phyloP scores from a whole-genome alignment of 2,888 invertebrate genomes.

The Flabesymbios commensalis region DNA sequence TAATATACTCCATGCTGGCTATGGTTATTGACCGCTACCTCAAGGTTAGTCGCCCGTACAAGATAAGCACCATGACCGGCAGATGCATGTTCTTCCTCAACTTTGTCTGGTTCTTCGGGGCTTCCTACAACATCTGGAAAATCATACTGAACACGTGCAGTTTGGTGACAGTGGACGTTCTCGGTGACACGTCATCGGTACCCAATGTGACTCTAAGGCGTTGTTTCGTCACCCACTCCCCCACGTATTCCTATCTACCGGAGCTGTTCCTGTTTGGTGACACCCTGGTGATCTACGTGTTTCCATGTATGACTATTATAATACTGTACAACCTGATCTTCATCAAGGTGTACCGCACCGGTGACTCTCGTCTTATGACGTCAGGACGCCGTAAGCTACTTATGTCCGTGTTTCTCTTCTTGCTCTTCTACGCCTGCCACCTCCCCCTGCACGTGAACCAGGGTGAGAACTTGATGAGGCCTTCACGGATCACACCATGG shows the following conservation, averaged over 20 bases:
- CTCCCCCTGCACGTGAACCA: conserved; percentile 9
- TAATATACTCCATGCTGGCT: conserved; percentile 26
- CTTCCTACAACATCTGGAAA: conserved; percentile 53
- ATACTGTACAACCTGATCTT: conserved; percentile 7
- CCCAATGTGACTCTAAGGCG: conserved; percentile 12
- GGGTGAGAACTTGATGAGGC: not conserved
- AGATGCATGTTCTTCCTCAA: conserved; percentile 52
- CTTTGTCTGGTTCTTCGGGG: conserved; percentile 54
- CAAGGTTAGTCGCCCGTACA: conserved; percentile 3
- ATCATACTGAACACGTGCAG: conserved; percentile 19
- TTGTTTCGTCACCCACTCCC: conserved; percentile 9
- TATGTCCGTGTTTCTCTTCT: conserved; percentile 7
- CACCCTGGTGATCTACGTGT: conserved; percentile 13
- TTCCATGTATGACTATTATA: conserved; percentile 10
- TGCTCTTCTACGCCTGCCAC: conserved; percentile 19
- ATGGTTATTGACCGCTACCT: conserved; percentile 22
- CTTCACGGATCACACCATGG: not conserved
- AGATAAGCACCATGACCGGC: conserved; percentile 25
- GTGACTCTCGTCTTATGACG: not conserved
- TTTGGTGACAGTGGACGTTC: not conserved
- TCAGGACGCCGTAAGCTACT: conserved; percentile 2
- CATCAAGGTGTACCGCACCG: not conserved
- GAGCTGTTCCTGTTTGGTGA: conserved; percentile 9
- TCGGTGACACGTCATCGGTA: not conserved
- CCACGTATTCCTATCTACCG: conserved; percentile 8